Evolutionary conservation across 2,888 invertebrate genomes (phyloP).

Genomic region (Embidobia sp.): DNA sequence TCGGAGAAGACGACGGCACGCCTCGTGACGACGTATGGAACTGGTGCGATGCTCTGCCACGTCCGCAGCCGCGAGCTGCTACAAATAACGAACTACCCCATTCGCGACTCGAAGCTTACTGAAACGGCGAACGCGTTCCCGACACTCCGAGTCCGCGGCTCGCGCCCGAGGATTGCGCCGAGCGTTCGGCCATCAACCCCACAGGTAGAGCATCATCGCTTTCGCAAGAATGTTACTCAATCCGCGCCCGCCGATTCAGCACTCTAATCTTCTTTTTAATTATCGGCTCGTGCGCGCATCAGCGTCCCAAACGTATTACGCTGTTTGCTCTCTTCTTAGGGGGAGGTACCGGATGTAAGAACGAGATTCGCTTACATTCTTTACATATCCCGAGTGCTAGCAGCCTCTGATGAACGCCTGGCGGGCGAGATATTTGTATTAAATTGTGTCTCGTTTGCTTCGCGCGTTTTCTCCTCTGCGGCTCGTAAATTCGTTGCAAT

Average conservation of each 20-base stretch:
- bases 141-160: constrained; percentile 22
- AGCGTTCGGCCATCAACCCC: constrained; percentile 60
- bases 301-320: too few relatives aligned
- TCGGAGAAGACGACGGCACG: background rate
- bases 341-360: too few relatives aligned
- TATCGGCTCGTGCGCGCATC: too few relatives aligned
- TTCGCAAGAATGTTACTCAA: constrained; percentile 41
- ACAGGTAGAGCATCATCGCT: constrained; percentile 37
- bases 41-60: constrained; percentile 3
- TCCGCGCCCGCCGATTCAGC: constrained; percentile 19
- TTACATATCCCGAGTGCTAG: too few relatives aligned
- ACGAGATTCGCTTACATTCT: too few relatives aligned
- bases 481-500: too few relatives aligned
- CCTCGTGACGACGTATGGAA: background rate
- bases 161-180: constrained; percentile 51
- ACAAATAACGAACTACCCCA: constrained; percentile 69
- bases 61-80: constrained; percentile 62
- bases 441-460: too few relatives aligned
- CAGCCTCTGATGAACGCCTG: too few relatives aligned
- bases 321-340: too few relatives aligned
- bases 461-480: too few relatives aligned
- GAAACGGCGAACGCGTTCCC: constrained; percentile 65
- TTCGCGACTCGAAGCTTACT: constrained; percentile 74
- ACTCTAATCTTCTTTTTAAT: too few relatives aligned
- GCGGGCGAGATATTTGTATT: too few relatives aligned